Base-by-base conservation (phyloP, 2,113 vertebrate genomes). In the Arenaria interpres region DNA sequence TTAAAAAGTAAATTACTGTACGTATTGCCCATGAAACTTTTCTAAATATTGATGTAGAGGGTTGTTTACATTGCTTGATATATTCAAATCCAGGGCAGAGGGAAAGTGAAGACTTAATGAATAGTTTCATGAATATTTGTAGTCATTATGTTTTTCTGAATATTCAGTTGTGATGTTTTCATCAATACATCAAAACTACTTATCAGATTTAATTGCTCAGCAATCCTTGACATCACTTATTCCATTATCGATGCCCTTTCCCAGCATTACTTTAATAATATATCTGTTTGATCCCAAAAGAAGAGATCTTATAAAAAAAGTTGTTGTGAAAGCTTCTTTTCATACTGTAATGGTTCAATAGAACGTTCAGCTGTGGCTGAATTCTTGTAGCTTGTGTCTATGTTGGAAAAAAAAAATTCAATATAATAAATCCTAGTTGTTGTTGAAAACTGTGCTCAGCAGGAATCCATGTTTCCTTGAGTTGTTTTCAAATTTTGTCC, bases 401-500 rank as follows among this genome's bases (percentile, higher is more conserved):
- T 67, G 56, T 10, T 84, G 76, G 88, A 64, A 90, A 90, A 67
- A 74, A 74, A 63, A 7, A 0, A 5, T 80, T 81, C 64, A 67
- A 10, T 81, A 56, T 74, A 71, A 84, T 92, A 94, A 95, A 92
- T 94, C 60, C 78, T 89, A 81, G 39, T 60, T 90, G 71, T 59
- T 93, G 83, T 78, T 94, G 95, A 89, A 89, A 90, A 89, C 60
- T 51, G 37, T 83, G 76, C 83, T 84, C 84, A 89, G 86, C 80
- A 60, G 83, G 79, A 91, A 68, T 87, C 32, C 22, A 10, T 46
- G 39, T 73, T 89, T 91, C 85, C 77, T 94, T 30, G 76, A 53
- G 78, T 93, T 85, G 66, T 94, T 91, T 90, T 91, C 81, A 81
- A 60, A 62, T 92, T 93, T 95, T 95, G 74, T 89, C 33, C 53